Conservation (phyloP, 2,797 vertebrate genomes). For the Carduelis carduelis region DNA sequence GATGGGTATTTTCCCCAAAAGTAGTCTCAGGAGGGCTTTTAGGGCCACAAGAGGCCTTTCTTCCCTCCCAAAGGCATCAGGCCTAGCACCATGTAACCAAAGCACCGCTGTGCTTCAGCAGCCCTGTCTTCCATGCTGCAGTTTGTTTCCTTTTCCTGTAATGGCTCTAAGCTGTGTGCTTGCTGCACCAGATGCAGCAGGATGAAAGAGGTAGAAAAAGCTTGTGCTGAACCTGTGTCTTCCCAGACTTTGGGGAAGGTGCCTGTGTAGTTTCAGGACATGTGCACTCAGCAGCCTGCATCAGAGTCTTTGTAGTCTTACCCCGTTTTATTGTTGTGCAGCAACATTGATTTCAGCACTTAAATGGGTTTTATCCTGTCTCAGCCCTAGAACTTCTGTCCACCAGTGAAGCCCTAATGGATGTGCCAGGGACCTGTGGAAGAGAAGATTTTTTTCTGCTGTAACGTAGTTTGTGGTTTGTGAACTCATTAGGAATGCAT, state of each 20-base stretch:
- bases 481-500: fast-evolving
- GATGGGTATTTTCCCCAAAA: background rate
- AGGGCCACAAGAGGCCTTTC: background rate
- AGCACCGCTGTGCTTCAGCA: background rate
- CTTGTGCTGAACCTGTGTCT: background rate
- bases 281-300: fast-evolving
- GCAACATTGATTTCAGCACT: background rate
- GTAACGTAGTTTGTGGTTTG: background rate
- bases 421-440: background rate
- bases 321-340: background rate
- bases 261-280: background rate
- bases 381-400: background rate
- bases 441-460: background rate
- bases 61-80: background rate
- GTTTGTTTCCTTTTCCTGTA: background rate
- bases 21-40: background rate
- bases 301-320: background rate
- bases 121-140: background rate
- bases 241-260: background rate
- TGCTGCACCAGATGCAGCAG: background rate
- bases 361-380: background rate
- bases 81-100: background rate
- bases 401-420: background rate
- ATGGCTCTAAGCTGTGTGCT: background rate
- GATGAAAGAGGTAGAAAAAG: background rate